Conservation (phyloP, 2,888 invertebrate genomes). For the Cerastis leucographa region DNA sequence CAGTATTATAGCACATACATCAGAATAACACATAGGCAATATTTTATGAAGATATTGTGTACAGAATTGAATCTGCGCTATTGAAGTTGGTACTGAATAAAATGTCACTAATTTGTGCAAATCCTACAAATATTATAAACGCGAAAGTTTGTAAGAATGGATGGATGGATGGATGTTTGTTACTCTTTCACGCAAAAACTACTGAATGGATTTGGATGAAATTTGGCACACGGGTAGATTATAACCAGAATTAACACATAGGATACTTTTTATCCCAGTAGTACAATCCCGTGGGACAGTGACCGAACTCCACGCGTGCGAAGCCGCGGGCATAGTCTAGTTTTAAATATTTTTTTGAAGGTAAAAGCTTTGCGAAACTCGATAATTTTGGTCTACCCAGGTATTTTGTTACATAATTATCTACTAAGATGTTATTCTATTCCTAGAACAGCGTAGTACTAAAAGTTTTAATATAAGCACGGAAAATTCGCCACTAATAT, state of each 20-base stretch:
- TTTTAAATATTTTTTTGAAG: background rate
- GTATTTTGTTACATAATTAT: background rate
- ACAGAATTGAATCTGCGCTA: background rate
- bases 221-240: too few species aligned
- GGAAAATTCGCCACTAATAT: constrained; percentile 29
- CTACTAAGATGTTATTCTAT: background rate
- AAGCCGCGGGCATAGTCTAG: too few species aligned
- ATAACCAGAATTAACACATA: too few species aligned
- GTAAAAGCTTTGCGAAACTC: background rate
- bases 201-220: too few species aligned
- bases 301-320: too few species aligned
- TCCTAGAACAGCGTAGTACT: background rate
- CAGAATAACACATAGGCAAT: background rate
- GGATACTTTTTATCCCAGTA: too few species aligned
- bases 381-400: background rate
- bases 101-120: background rate
- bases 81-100: background rate
- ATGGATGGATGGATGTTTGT: too few species aligned
- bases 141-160: too few species aligned
- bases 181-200: too few species aligned
- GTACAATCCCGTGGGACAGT: too few species aligned
- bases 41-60: background rate
- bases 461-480: constrained; percentile 37
- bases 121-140: too few species aligned
- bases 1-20: background rate